Base-by-base conservation (phyloP, 2,797 vertebrate genomes). In the Tokudaia muenninki region DNA sequence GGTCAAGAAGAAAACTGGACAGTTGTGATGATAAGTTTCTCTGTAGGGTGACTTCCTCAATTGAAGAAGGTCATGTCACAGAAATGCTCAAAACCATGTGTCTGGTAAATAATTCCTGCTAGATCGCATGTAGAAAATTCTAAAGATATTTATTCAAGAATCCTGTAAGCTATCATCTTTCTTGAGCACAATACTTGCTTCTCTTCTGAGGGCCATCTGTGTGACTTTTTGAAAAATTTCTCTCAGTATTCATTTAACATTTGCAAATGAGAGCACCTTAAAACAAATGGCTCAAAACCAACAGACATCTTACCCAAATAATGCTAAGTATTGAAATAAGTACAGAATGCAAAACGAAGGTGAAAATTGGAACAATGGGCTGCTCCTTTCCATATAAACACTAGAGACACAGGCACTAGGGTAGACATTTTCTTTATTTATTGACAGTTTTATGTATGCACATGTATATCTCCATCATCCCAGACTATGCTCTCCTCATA, bases 11-110 rank as follows among this genome's bases (percentile, higher is more conserved):
- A 97, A 96, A 96, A 81, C 78, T 91, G 87, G 90, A 63, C 87
- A 97, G 37, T 57, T 97, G n/a, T 95, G 21, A 74, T 92, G 95
- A 97, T 96, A 96, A 97, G 88, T 97, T 91, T 61, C 41, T 96
- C 59, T 88, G 4, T 91, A 75, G 81, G 90, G 95, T 75, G 34
- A 19, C 55, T 98, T 96, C 92, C 93, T 97, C 96, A 67, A 3
- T 75, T 93, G 87, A 84, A 96, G 89, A 61, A 96, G 59, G 81
- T 96, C 92, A 67, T 91, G 59, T 93, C 97, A 97, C n/a, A 94
- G n/a, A 93, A 87, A 87, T 24, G 96, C 90, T 67, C 72, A 97
- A 96, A 92, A 87, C 5, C 96, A 87, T 97, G 87, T 72, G 93
- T 88, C 92, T 37, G 89, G 90, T 97, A 95, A 97, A 98, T 93